Percentiles rank a stretch among this genome's conserved stretches.
These are phyloP conservation scores for Luperina testacea DNA, from an alignment of 2,888 invertebrate species.

Conservation along the genomic window DNA sequence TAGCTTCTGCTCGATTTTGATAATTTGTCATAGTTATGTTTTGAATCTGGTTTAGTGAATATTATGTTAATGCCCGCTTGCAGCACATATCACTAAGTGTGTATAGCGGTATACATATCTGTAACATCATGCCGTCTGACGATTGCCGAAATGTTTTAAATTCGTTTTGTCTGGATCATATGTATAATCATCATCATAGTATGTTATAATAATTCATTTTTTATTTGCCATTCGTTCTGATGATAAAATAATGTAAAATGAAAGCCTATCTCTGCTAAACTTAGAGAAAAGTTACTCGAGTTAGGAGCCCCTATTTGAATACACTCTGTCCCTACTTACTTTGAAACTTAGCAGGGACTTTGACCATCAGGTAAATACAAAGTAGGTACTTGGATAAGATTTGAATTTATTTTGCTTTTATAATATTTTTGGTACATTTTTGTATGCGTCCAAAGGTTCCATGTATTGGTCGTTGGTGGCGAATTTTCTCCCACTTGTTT, in stretches of 20 bases:
- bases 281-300: slow-evolving; percentile 35
- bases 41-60: not conserved
- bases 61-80: not conserved
- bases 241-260: slow-evolving; percentile 40
- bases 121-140: not conserved
- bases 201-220: not conserved
- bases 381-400: not conserved
- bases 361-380: not conserved
- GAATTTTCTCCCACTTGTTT: not conserved
- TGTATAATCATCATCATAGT: not conserved
- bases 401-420: slow-evolving; percentile 2
- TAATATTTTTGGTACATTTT: not conserved
- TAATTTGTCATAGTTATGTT: not conserved
- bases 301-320: slow-evolving; percentile 41
- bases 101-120: not conserved
- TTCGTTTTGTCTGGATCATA: not conserved
- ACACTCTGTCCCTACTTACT: slow-evolving; percentile 27
- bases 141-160: not conserved
- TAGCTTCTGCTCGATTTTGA: not conserved
- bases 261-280: slow-evolving; percentile 9
- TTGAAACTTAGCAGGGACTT: slow-evolving; percentile 29
- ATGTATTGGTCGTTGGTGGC: not conserved
- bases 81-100: not conserved
- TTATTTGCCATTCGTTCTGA: not conserved
- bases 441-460: not conserved